These are phyloP conservation scores for Campaea margaritaria DNA, from an alignment of 2,888 invertebrate species.

Conservation along the genomic window DNA sequence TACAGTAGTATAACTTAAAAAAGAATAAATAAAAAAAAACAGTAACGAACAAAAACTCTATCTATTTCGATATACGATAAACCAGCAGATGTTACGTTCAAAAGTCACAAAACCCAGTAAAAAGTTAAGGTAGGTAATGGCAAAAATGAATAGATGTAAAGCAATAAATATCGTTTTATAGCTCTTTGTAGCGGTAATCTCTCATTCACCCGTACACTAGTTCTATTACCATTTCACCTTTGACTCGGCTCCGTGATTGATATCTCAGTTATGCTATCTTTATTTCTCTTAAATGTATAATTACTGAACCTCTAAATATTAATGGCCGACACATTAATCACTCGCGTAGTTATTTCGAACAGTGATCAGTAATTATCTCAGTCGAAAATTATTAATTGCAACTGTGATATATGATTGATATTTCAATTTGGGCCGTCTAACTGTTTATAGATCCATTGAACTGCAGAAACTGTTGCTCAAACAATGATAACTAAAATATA, in stretches of 20 bases:
- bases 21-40: neutral
- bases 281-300: conserved; percentile 36
- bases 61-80: too few species aligned
- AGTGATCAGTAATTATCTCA: conserved; percentile 31
- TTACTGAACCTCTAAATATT: conserved; percentile 35
- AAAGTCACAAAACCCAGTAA: too few species aligned
- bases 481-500: conserved; percentile 24
- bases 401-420: conserved; percentile 53
- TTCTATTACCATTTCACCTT: conserved; percentile 28
- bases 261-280: conserved; percentile 47
- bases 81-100: too few species aligned
- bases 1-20: too few species aligned
- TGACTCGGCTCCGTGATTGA: conserved; percentile 49
- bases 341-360: conserved; percentile 33
- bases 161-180: conserved; percentile 4
- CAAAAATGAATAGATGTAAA: neutral
- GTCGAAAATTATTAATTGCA: conserved; percentile 47
- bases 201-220: conserved; percentile 7
- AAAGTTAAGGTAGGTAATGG: neutral
- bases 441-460: conserved; percentile 48
- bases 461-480: conserved; percentile 26
- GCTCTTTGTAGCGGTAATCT: conserved; percentile 23
- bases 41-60: neutral
- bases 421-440: conserved; percentile 50
- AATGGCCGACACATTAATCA: conserved; percentile 37